phyloP scores from a whole-genome alignment of 1,140 invertebrate species.

The Ceratoteleas bidentatus region DNA sequence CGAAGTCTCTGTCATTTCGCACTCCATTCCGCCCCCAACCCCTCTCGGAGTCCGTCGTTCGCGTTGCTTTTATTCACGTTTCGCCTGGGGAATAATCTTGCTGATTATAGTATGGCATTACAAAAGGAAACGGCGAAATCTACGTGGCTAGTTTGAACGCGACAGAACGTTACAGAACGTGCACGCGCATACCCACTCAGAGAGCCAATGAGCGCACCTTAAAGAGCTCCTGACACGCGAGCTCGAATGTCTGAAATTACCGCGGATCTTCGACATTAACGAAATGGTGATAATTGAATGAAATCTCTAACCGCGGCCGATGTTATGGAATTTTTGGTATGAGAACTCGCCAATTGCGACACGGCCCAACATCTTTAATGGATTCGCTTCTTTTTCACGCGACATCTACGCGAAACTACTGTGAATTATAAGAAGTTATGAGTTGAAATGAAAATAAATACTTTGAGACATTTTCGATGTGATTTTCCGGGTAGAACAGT shows the following conservation, averaged over 20 bases:
- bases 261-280: constrained; percentile 57
- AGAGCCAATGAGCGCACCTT: constrained; percentile 50
- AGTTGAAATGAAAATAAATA: too few relatives aligned
- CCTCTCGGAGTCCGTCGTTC: not conserved
- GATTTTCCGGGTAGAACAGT: too few relatives aligned
- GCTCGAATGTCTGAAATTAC: constrained; percentile 57
- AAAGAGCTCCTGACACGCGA: constrained; percentile 63
- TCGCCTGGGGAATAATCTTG: constrained; percentile 40
- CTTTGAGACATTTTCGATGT: too few relatives aligned
- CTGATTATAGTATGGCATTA: constrained; percentile 50
- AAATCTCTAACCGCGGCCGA: constrained; percentile 33
- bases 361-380: constrained; percentile 25
- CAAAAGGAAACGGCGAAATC: constrained; percentile 60
- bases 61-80: constrained; percentile 22
- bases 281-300: constrained; percentile 65
- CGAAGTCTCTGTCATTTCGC: not conserved
- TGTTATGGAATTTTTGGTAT: constrained; percentile 49
- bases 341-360: constrained; percentile 18
- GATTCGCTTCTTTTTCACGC: constrained; percentile 19
- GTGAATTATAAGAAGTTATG: too few relatives aligned
- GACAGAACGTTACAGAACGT: constrained; percentile 45
- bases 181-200: constrained; percentile 48
- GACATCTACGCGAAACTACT: too few relatives aligned
- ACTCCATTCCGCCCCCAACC: too few relatives aligned
- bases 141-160: constrained; percentile 38